Conservation (phyloP, 2,888 invertebrate species). For the Hemistola chrysoprasaria region DNA sequence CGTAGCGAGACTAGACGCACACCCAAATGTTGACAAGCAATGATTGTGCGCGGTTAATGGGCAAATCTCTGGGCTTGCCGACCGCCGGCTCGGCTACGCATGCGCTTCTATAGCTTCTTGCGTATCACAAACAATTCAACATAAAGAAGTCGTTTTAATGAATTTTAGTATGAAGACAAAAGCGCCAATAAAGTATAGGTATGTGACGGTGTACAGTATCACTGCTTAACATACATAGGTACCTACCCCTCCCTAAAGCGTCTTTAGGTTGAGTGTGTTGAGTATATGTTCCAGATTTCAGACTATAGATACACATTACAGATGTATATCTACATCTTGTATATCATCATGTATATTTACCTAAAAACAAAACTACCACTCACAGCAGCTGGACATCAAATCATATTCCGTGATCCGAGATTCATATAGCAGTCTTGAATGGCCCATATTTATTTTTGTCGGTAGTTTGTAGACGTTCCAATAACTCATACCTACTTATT, state of each 20-base stretch:
- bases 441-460: slow-evolving; percentile 20
- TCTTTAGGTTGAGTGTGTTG: no score
- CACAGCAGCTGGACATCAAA: no score
- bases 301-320: neutral
- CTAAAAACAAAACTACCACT: no score
- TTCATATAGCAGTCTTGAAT: slow-evolving; percentile 16
- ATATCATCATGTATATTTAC: no score
- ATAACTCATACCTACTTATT: neutral
- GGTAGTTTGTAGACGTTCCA: slow-evolving; percentile 15
- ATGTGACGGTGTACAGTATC: no score
- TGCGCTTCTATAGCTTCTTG: slow-evolving; percentile 19
- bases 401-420: slow-evolving; percentile 3
- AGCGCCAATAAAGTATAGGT: no score
- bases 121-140: no score
- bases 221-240: no score
- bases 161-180: no score
- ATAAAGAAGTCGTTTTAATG: no score
- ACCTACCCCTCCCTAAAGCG: no score
- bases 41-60: slow-evolving; percentile 22
- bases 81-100: slow-evolving; percentile 14
- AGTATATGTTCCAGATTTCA: slow-evolving; percentile 1
- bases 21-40: slow-evolving; percentile 50
- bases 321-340: slow-evolving; percentile 4
- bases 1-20: slow-evolving; percentile 27
- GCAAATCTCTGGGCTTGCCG: slow-evolving; percentile 18